phyloP scores from a whole-genome alignment of 2,888 invertebrate species.

The Amiota mariae region DNA sequence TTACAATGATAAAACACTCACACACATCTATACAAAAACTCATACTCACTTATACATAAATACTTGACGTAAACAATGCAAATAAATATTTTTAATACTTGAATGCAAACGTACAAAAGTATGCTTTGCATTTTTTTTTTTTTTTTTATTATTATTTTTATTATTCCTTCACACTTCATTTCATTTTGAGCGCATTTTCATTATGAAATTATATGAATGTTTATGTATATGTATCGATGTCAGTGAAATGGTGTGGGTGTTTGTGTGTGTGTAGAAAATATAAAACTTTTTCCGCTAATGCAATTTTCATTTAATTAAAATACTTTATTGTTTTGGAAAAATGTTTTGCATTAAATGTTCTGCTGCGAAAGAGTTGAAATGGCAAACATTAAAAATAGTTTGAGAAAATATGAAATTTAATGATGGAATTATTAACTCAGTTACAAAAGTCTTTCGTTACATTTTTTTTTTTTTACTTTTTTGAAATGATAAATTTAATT shows the following conservation, averaged over 20 bases:
- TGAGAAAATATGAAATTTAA: neutral
- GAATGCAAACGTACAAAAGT: conserved; percentile 34
- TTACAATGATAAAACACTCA: conserved; percentile 27
- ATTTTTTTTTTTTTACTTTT: too few species aligned
- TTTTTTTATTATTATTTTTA: too few species aligned
- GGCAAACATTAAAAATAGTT: neutral
- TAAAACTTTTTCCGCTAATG: neutral
- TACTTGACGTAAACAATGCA: conserved; percentile 32
- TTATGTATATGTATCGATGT: too few species aligned
- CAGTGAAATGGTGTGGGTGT: neutral
- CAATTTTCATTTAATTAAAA: conserved; percentile 62
- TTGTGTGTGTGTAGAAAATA: neutral
- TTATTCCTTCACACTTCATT: conserved; percentile 25
- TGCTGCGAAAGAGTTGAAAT: neutral
- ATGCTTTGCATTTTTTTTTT: conserved; percentile 35
- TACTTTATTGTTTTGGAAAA: conserved; percentile 44
- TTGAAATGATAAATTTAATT: too few species aligned
- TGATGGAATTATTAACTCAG: neutral
- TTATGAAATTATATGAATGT: too few species aligned
- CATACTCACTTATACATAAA: conserved; percentile 8
- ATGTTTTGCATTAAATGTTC: neutral
- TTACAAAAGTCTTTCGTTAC: too few species aligned
- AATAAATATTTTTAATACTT: conserved; percentile 37
- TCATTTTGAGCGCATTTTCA: neutral
- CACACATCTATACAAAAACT: conserved; percentile 1